A percentile compares a stretch with the other conserved stretches of the same genome.
phyloP scores from a whole-genome alignment of 2,888 invertebrate genomes.

The Hypena proboscidalis region DNA sequence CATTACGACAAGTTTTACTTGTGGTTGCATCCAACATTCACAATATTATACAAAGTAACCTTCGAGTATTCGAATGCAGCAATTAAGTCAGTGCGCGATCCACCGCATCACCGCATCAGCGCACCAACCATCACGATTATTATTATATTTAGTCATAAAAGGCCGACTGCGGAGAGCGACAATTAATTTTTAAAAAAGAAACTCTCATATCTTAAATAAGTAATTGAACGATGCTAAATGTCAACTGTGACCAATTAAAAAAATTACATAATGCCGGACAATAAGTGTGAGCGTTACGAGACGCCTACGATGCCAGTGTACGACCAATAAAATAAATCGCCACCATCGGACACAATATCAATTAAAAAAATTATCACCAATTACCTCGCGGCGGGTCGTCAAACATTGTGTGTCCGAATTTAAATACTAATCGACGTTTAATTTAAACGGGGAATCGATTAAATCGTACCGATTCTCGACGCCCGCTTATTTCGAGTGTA shows the following conservation, averaged over 20 bases:
- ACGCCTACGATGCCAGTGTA: slow-evolving; percentile 26
- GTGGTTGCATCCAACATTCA: slow-evolving; percentile 12
- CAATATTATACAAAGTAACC: slow-evolving; percentile 31
- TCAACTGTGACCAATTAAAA: slow-evolving; percentile 56
- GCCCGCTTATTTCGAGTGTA: slow-evolving; percentile 63
- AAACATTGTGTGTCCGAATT: slow-evolving; percentile 65
- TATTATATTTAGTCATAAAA: slow-evolving; percentile 48
- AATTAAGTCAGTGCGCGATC: slow-evolving; percentile 33
- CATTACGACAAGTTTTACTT: slow-evolving; percentile 18
- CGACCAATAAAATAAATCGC: slow-evolving; percentile 54
- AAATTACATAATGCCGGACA: slow-evolving; percentile 38
- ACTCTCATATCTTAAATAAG: slow-evolving; percentile 49
- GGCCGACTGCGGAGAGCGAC: slow-evolving; percentile 40
- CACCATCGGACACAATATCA: slow-evolving; percentile 55
- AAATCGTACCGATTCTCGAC: slow-evolving; percentile 60
- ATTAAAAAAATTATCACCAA: slow-evolving; percentile 76
- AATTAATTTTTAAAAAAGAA: slow-evolving; percentile 42
- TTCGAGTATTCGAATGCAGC: slow-evolving; percentile 41
- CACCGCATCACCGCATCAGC: too few species aligned
- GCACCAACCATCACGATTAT: slow-evolving; percentile 38
- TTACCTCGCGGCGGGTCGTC: slow-evolving; percentile 69
- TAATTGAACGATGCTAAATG: slow-evolving; percentile 54
- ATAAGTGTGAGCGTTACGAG: slow-evolving; percentile 29
- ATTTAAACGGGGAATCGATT: slow-evolving; percentile 64
- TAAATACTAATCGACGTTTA: slow-evolving; percentile 69